phyloP scores from a whole-genome alignment of 2,888 invertebrate genomes.

The Folsomia manolachei region DNA sequence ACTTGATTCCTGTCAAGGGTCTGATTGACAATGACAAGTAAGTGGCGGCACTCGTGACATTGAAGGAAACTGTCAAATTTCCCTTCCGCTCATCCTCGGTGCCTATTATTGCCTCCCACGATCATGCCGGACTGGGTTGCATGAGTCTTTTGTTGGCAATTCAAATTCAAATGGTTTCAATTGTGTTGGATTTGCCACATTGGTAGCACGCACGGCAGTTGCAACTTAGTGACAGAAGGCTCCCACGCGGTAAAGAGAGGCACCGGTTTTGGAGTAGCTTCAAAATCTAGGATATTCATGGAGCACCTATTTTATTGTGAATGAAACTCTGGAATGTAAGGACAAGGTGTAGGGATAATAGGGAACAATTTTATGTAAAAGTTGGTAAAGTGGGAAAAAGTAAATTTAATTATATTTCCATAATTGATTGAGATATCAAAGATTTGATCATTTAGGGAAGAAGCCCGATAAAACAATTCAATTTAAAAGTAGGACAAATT shows the following conservation, averaged over 20 bases:
- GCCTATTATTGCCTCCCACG: background rate
- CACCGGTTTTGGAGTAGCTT: too few species aligned
- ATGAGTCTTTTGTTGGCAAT: constrained; percentile 1
- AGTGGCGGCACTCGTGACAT: constrained; percentile 7
- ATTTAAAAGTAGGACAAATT: constrained; percentile 1
- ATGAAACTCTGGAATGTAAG: too few species aligned
- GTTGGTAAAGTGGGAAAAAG: too few species aligned
- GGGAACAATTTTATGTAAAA: too few species aligned
- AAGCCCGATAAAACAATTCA: background rate
- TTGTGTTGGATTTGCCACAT: background rate
- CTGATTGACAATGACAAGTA: constrained; percentile 7
- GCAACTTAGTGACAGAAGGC: too few species aligned
- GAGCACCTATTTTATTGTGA: too few species aligned
- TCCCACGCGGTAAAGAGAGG: too few species aligned
- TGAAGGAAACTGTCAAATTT: constrained; percentile 13
- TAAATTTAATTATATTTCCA: too few species aligned
- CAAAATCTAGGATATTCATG: too few species aligned
- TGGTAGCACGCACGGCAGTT: background rate
- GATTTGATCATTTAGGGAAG: too few species aligned
- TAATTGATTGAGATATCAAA: too few species aligned
- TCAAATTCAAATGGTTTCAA: constrained; percentile 1
- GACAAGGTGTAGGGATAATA: too few species aligned
- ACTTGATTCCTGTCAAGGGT: constrained; percentile 4
- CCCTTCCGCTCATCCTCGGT: constrained; percentile 4
- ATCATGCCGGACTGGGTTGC: background rate